These are phyloP conservation scores for Drosophila parvula DNA, from an alignment of 1,140 invertebrate genomes.

Conservation along the genomic window DNA sequence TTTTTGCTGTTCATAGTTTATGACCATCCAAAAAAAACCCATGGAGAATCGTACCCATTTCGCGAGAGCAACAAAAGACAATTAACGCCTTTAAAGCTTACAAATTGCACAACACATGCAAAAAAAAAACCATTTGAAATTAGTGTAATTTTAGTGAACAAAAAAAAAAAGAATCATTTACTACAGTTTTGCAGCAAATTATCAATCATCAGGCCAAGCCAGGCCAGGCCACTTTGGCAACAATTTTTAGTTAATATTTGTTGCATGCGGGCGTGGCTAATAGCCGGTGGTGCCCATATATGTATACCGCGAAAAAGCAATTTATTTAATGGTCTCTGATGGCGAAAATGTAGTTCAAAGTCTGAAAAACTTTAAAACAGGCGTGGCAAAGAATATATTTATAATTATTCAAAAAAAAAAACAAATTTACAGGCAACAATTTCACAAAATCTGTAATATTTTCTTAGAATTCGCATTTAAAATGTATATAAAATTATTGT, in stretches of 20 bases:
- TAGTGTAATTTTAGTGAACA: constrained; percentile 23
- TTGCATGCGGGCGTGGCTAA: constrained; percentile 44
- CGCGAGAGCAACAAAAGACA: neutral
- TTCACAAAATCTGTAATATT: neutral
- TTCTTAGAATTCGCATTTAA: too few relatives aligned
- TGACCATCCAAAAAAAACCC: constrained; percentile 23
- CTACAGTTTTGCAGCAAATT: constrained; percentile 38
- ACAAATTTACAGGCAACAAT: too few relatives aligned
- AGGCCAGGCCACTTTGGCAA: constrained; percentile 10
- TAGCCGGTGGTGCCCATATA: constrained; percentile 28
- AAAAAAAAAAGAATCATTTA: constrained; percentile 5
- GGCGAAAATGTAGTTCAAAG: constrained; percentile 5
- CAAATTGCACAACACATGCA: constrained; percentile 32
- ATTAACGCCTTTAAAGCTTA: constrained; percentile 19
- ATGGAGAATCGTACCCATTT: constrained; percentile 6
- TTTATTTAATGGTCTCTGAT: constrained; percentile 27
- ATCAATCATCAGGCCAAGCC: constrained; percentile 26
- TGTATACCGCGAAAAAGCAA: constrained; percentile 22
- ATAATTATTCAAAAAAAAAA: neutral
- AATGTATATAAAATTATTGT: accelerated
- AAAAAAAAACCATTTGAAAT: constrained; percentile 34
- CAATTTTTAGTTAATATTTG: constrained; percentile 44
- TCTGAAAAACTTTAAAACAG: neutral
- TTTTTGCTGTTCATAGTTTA: constrained; percentile 36
- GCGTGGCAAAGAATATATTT: neutral